Evolutionary conservation across 2,113 vertebrate genomes (phyloP), one percentile per base, ranked within the genome.

Genomic region (Ploceus nigricollis): DNA sequence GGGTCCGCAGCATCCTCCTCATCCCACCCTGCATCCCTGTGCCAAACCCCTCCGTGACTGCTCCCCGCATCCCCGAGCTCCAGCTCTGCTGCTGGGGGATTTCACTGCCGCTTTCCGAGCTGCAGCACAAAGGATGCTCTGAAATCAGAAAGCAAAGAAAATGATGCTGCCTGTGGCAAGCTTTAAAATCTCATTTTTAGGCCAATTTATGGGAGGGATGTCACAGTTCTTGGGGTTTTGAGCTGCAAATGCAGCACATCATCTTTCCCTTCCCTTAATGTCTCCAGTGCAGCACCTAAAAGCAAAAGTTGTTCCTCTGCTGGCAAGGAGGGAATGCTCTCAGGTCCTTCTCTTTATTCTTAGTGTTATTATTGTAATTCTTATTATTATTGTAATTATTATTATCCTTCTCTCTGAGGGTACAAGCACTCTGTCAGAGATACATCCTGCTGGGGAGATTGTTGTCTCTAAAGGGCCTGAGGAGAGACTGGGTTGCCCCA

Each of bases 1-100:
- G 79, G 47, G 30, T 53, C 50, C 28, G 0, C 10, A 0, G 10
- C 39, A 1, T 8, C 82, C 79, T 77, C 45, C 33, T 76, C 60
- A 45, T 70, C 87, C 56, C 56, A 22, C 27, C 42, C 77, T 7
- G 58, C 56, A 30, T 30, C 77, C 50, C 50, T 28, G 45, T 5
- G 6, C 80, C 13, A 1, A 27, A 15, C 1, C 24, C 54, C 54
- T 11, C 54, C 3, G 0, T 2, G 5, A 2, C 51, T 3, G 2
- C 66, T 63, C 16, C 2, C 39, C 20, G 84, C 79, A 16, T 15
- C 30, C 42, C 50, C 3, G 2, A 39, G 82, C 66, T 37, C 56
- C 45, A 14, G 77, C 56, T 61, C 65, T 2, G 4, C 18, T 48
- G 51, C 50, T 14, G 19, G 6, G 40, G 30, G 19, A 28, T 68